phyloP scores from a whole-genome alignment of 2,888 invertebrate species.

The Drosophila monieri region DNA sequence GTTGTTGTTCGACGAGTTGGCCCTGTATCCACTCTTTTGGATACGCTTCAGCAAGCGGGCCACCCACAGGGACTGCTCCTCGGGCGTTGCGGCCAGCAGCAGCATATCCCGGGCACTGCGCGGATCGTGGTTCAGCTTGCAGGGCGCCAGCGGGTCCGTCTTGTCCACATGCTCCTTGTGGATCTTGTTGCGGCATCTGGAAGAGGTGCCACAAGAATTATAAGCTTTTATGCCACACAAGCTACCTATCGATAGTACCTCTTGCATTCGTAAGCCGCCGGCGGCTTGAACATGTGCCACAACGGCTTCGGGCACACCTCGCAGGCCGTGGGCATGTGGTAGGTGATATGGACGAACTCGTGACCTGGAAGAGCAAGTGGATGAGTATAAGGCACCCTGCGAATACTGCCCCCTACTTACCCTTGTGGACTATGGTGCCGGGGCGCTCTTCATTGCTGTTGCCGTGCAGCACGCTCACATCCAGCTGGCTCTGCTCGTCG shows the following conservation, averaged over 20 bases:
- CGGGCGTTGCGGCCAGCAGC: constrained; percentile 92
- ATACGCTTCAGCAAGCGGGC: constrained; percentile 95
- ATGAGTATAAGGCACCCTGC: too few species aligned
- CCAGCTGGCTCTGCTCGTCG: constrained; percentile 87
- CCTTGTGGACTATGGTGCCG: constrained; percentile 84
- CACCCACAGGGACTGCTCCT: constrained; percentile 97
- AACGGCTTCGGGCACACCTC: constrained; percentile 98
- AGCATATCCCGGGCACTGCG: constrained; percentile 96
- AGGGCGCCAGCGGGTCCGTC: constrained; percentile 93
- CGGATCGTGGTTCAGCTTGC: constrained; percentile 98
- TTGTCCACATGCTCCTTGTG: constrained; percentile 97
- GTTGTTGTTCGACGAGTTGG: constrained; percentile 87
- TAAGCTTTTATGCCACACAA: neutral
- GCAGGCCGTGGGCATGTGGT: constrained; percentile 99
- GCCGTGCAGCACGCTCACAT: constrained; percentile 85
- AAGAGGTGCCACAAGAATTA: constrained; percentile 5
- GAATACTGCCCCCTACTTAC: constrained; percentile 51
- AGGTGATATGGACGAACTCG: constrained; percentile 97
- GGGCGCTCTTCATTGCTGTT: constrained; percentile 83
- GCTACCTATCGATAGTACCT: constrained; percentile 84
- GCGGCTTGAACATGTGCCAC: constrained; percentile 99
- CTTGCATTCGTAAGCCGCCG: constrained; percentile 98
- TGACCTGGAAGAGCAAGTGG: constrained; percentile 87
- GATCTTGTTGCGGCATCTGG: constrained; percentile 97
- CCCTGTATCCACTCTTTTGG: constrained; percentile 96